Evolutionary conservation across 2,888 invertebrate genomes (phyloP), one percentile per base, ranked within the genome.

Genomic region (Poecilus cupreus): DNA sequence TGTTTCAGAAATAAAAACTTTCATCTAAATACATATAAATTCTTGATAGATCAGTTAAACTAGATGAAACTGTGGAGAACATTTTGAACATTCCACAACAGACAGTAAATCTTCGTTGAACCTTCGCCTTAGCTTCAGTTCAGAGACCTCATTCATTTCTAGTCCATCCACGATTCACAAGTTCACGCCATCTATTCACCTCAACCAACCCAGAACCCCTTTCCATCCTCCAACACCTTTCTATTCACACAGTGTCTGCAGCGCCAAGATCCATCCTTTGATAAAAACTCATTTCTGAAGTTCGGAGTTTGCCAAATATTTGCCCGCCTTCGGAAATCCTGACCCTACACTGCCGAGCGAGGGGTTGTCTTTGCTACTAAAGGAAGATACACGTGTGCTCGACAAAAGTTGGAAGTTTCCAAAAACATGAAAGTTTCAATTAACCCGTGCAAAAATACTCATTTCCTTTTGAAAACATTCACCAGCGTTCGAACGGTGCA

Each of bases 281-380:
- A 83, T 83, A 84, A 84, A 84, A 84, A 84, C 84, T 84, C 84
- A 84, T 84, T 84, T 84, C 84, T 83, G 82, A 75, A 82, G 82
- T 84, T 83, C 82, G 82, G 82, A 82, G 82, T 83, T 18, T 46
- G 80, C 80, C 83, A 85, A 85, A 85, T 85, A 85, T 85, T 85
- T 85, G 83, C 83, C 82, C 82, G 64, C 64, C 64, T 32, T 20
- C 18, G 64, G 64, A 37, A 37, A 68, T 60, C 60, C 32, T 60
- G 60, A 54, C 54, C 54, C 18, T 54, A 18, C 32, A 8, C 32
- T 32, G 32, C 32, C 5, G 32, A 32, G 8, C 4, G 32, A 32
- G 8, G 32, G 32, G 32, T 32, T 32, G 32, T 32, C 32, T 32
- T 5, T 8, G 32, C 32, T 32, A 5, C 32, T 3, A 6, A n/a